phyloP scores from a whole-genome alignment of 2,113 vertebrate genomes.

The Laticauda laticaudata region DNA sequence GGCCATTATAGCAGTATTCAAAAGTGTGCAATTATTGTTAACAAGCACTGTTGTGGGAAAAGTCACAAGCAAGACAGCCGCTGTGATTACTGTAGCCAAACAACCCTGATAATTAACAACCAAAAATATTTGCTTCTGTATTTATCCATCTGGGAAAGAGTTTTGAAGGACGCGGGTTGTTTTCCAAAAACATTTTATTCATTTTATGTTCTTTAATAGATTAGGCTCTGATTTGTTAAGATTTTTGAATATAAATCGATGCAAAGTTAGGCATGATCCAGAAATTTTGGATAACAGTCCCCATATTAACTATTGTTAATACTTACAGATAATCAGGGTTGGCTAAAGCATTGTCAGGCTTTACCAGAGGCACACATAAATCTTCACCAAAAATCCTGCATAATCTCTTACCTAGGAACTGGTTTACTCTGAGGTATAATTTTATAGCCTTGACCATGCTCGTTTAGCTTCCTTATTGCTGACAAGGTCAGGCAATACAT shows the following conservation, averaged over 20 bases:
- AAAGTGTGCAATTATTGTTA: conserved; percentile 12
- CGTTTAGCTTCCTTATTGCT: not conserved
- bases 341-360: not conserved
- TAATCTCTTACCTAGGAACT: not conserved
- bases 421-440: not conserved
- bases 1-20: conserved; percentile 15
- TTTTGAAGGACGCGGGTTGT: not conserved
- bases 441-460: not conserved
- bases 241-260: not conserved
- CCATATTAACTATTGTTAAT: not conserved
- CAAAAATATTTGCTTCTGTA: conserved; percentile 21
- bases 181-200: not conserved
- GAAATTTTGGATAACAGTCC: not conserved
- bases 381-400: not conserved
- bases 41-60: not conserved
- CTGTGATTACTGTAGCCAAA: conserved; percentile 1
- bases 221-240: not conserved
- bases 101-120: not conserved
- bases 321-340: not conserved
- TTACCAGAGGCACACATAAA: not conserved
- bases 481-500: not conserved
- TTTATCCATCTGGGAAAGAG: not conserved
- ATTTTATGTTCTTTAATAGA: not conserved
- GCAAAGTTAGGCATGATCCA: not conserved
- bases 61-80: conserved; percentile 4